phyloP scores from a whole-genome alignment of 2,888 invertebrate genomes.

The Arrhopalites spinosus region DNA sequence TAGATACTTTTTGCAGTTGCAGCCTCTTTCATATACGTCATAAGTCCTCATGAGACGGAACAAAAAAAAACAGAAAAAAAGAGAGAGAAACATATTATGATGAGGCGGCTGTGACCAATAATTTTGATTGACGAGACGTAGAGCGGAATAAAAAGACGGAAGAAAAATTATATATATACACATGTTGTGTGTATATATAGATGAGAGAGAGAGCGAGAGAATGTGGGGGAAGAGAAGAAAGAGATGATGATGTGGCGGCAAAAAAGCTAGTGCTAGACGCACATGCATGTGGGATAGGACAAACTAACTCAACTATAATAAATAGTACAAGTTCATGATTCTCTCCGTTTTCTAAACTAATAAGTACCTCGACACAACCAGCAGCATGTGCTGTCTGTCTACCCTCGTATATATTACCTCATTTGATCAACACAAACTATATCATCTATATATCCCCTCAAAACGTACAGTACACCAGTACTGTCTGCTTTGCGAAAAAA shows the following conservation, averaged over 20 bases:
- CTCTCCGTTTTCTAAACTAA: constrained; percentile 2
- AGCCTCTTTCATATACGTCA: constrained; percentile 3
- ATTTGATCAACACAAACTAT: not conserved
- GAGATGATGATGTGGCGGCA: constrained; percentile 17
- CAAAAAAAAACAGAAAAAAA: too few species aligned
- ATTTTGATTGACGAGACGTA: constrained; percentile 32
- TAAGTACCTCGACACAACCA: not conserved
- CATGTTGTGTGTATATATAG: too few species aligned
- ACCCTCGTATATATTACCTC: not conserved
- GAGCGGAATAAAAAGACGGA: constrained; percentile 14
- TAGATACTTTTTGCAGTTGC: constrained; percentile 2
- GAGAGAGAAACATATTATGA: constrained; percentile 4
- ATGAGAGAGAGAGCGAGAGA: not conserved
- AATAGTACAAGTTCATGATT: constrained; percentile 10
- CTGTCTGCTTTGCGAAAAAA: too few species aligned
- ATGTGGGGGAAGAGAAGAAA: constrained; percentile 13
- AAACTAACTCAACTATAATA: not conserved
- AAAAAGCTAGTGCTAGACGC: not conserved
- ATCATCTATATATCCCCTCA: too few species aligned
- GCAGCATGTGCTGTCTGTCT: not conserved
- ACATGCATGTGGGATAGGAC: not conserved
- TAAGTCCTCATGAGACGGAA: too few species aligned
- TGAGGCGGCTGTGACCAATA: constrained; percentile 24
- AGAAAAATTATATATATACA: not conserved
- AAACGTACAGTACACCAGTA: too few species aligned